phyloP scores from a whole-genome alignment of 2,797 vertebrate species.

The Anisognathus igniventris region DNA sequence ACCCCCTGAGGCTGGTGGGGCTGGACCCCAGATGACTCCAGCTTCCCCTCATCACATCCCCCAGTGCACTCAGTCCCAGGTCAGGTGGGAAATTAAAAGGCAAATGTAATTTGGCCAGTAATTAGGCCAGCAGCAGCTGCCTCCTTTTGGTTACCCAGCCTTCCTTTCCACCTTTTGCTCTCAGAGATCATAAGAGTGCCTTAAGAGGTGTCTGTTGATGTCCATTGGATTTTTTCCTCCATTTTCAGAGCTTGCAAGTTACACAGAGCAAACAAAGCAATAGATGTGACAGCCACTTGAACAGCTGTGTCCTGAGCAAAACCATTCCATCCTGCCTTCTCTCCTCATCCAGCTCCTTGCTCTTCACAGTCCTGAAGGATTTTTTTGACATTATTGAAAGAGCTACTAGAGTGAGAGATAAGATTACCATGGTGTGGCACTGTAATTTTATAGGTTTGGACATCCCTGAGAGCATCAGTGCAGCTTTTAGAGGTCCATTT shows the following conservation, averaged over 20 bases:
- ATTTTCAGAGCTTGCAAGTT: fast-evolving
- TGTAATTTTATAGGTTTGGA: not conserved
- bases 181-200: not conserved
- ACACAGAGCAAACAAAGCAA: not conserved
- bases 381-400: not conserved
- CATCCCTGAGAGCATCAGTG: not conserved
- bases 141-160: not conserved
- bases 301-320: not conserved
- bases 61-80: not conserved
- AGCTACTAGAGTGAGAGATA: not conserved
- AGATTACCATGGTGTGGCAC: not conserved
- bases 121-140: not conserved
- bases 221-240: fast-evolving
- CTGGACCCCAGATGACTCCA: not conserved
- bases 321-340: not conserved
- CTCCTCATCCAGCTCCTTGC: not conserved
- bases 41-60: not conserved
- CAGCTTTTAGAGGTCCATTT: not conserved
- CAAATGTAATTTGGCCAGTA: not conserved
- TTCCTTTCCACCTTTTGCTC: not conserved
- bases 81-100: not conserved
- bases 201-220: not conserved
- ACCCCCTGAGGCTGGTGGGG: not conserved
- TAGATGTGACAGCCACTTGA: not conserved
- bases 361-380: not conserved